Base-by-base conservation (phyloP, 2,797 vertebrate species). In the Mormyrus hasselquistii region DNA sequence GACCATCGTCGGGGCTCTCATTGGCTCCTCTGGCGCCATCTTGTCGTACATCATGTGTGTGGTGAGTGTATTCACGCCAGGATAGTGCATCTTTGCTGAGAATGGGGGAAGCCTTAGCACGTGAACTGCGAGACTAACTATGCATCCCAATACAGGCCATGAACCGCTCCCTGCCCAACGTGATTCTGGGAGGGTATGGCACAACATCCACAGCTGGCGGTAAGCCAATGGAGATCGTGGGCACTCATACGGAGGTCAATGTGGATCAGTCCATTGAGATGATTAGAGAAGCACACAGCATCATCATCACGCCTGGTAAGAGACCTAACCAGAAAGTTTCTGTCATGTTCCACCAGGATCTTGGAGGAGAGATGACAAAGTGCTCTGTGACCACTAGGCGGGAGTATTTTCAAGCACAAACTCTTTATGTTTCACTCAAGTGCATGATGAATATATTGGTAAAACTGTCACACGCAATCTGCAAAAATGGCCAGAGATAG, bases 21-120 rank as follows among this genome's bases (percentile, higher is more conserved):
- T 94, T 83, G 94, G 95, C 89, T 97, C 95, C 9, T 96, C 96
- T 8, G 97, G 96, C 86, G 96, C 95, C 90, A 95, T 96, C 88
- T 94, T 97, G 3, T 97, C 94, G 2, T 96, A 95, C 92, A 93
- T 93, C 92, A 97, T 97, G 94, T 96, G 94, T 94, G 95, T 95
- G 94, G 95, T 97, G 92, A 94, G 96, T 94, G 14, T 4, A 34
- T 25, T 29, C 49, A 34, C 47, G 2, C 19, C 47, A 34, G 76
- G 52, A 47, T 14, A 34, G 25, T 16, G 5, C 47, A 79, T 22
- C 16, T 41, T 29, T 55, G 50, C 19, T 41, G 25, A 52, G 8
- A 19, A 25, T 6, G 29, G 9, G 47, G 50, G 25, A 34, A 34
- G 52, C 53, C 57, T 16, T 38, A 14, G 6, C 86, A 19, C 7